Percentiles rank a stretch among this genome's conserved stretches.
phyloP scores from a whole-genome alignment of 2,797 vertebrate genomes.

The Eulemur mongoz region DNA sequence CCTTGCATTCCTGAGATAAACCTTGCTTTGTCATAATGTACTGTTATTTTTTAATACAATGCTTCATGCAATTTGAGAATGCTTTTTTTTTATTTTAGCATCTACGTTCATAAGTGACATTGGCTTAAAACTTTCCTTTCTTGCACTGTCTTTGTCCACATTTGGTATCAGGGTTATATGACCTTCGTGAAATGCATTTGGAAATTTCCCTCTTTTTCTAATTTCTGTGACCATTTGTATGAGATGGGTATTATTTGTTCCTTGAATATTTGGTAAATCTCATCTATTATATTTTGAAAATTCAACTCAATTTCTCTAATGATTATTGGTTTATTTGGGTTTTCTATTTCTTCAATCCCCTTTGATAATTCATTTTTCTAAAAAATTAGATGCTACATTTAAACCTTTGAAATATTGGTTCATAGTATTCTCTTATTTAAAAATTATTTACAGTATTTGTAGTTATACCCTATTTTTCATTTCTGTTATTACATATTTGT shows the following conservation, averaged over 20 bases:
- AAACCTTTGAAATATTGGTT: conserved; percentile 40
- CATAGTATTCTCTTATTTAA: background rate
- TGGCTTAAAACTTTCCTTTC: conserved; percentile 19
- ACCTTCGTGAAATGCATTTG: background rate
- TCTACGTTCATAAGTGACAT: conserved; percentile 9
- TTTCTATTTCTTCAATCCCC: conserved; percentile 18
- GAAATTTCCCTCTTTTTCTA: background rate
- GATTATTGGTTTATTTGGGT: background rate
- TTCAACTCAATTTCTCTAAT: background rate
- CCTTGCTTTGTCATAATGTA: background rate
- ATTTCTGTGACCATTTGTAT: background rate
- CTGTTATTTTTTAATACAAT: conserved; percentile 28
- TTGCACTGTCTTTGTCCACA: background rate
- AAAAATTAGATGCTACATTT: conserved; percentile 9
- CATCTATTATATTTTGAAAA: conserved; percentile 54
- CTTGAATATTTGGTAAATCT: background rate
- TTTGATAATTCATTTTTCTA: conserved; percentile 50
- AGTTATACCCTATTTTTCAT: background rate
- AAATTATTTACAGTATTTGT: background rate
- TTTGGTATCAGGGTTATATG: background rate
- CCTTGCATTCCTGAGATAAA: background rate
- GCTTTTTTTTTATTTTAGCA: conserved; percentile 32
- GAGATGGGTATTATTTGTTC: conserved; percentile 9
- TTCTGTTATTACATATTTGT: background rate
- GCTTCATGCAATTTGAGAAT: background rate